Evolutionary conservation across 2,888 invertebrate genomes (phyloP), one percentile per base, ranked within the genome.

Genomic region (Erannis defoliaria): DNA sequence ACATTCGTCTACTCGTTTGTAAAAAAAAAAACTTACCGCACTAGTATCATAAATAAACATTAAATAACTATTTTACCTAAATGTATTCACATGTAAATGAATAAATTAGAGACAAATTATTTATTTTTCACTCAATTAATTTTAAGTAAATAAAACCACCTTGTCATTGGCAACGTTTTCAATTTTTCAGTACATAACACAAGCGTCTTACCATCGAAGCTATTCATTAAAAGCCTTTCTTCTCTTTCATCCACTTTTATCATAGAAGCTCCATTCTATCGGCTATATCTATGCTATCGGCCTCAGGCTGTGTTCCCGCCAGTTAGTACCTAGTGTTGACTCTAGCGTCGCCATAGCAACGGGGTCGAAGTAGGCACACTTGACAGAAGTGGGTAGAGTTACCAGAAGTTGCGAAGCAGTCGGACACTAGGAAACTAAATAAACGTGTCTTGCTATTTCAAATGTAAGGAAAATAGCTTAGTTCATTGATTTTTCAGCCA

Each of bases 311-410:
- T 46, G 55, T 64, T 59, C 48, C 62, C 58, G 53, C 42, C 54
- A 49, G 40, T 48, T 35, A 57, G 53, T 68, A 72, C 55, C n/a
- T n/a, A n/a, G n/a, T 81, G 81, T 82, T 82, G 74, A 75, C 70
- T 74, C 57, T 61, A 29, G 29, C 40, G 79, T 75, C 64, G 72
- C 68, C 72, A 76, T 75, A 54, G 72, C 64, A 72, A 78, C 78
- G 29, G 40, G 55, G 65, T 55, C 51, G 55, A 56, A 66, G 49
- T n/a, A 43, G 29, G 31, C 18, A 1, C 21, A 40, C 53, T 55
- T 31, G 37, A 40, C 54, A 63, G 62, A 61, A 70, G 67, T 68
- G 74, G 35, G 5, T 33, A 48, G 38, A 29, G 45, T 38, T 38
- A 23, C 40, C 59, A 48, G 5, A 14, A 68, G 64, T 58, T 31